These are phyloP conservation scores for Bubo blakistoni DNA, from an alignment of 2,113 vertebrate genomes.

Conservation along the genomic window DNA sequence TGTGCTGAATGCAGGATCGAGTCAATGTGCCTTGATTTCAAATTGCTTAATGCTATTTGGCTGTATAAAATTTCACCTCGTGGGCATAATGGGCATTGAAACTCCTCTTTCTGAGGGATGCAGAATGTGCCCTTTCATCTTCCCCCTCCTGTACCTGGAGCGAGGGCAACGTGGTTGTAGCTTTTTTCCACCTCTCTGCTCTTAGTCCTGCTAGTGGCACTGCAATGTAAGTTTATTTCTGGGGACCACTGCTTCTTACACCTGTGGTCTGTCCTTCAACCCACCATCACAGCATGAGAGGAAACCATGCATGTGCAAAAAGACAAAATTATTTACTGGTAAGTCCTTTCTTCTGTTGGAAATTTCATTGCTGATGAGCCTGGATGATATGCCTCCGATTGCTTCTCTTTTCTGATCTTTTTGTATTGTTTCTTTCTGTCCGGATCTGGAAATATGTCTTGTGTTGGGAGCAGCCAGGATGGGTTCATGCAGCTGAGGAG, in stretches of 20 bases:
- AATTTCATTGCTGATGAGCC: not conserved
- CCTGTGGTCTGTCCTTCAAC: not conserved
- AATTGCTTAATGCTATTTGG: constrained; percentile 20
- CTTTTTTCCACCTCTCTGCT: not conserved
- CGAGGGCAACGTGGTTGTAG: not conserved
- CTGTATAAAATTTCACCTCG: constrained; percentile 29
- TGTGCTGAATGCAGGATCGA: not conserved
- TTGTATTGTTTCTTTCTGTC: not conserved
- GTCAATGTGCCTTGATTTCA: constrained; percentile 24
- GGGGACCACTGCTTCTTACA: not conserved
- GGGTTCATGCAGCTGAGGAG: not conserved
- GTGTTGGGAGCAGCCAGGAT: fast-evolving
- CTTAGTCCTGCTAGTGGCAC: not conserved
- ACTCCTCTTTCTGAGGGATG: not conserved
- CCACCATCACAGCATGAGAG: not conserved
- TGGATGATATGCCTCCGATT: fast-evolving
- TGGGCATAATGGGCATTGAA: not conserved
- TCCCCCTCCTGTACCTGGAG: not conserved
- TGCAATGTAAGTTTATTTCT: not conserved
- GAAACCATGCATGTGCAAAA: not conserved
- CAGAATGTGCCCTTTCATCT: not conserved
- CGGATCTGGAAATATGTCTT: not conserved
- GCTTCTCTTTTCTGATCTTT: not conserved
- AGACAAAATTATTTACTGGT: not conserved
- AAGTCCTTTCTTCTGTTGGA: not conserved